Evolutionary conservation across 2,888 invertebrate species (phyloP), one percentile per base, ranked within the genome.

Genomic region (Hyalella azteca): DNA sequence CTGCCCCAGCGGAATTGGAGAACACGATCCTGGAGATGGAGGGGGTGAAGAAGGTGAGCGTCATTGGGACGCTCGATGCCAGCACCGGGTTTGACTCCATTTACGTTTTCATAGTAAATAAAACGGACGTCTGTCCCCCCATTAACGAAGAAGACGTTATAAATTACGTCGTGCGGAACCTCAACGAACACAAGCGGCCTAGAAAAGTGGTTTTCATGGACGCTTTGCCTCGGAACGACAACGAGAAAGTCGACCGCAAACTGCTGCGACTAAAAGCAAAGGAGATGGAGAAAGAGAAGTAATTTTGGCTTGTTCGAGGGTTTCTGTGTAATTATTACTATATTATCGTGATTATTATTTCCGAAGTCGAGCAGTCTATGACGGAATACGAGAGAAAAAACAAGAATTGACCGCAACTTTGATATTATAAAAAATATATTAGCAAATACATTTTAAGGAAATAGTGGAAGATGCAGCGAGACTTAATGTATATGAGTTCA

Each of bases 1-100:
- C 79, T 26, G 79, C 82, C 1, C 81, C 82, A 0, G 75, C 81
- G 1, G 82, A 82, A 48, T 60, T 82, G 4, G 82, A 82, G 22
- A 79, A 81, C 22, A 36, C 77, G 0, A 60, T 82, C n/a, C 78
- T 79, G n/a, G 36, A 49, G 39, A 73, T 81, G 29, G 75, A 77
- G 0, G 78, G 75, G 15, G 81, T 82, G 36, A 45, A 54, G 4
- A 81, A 82, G 19, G 81, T 76, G 22, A 79, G 81, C 5, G 79
- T 82, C 32, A 73, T 81, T 19, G 82, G 81, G 0, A 73, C 78
- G 13, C 60, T 60, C 1, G 66, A 79, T 48, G 75, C 66, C 7
- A 49, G 41, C 13, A 60, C 78, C 3, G 82, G 78, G 36, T 73
- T 78, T 39, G 81, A 78, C 50, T 66, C 73, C 29, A 50, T 49